phyloP scores from a whole-genome alignment of 2,113 vertebrate species.

The Fregetta grallaria region DNA sequence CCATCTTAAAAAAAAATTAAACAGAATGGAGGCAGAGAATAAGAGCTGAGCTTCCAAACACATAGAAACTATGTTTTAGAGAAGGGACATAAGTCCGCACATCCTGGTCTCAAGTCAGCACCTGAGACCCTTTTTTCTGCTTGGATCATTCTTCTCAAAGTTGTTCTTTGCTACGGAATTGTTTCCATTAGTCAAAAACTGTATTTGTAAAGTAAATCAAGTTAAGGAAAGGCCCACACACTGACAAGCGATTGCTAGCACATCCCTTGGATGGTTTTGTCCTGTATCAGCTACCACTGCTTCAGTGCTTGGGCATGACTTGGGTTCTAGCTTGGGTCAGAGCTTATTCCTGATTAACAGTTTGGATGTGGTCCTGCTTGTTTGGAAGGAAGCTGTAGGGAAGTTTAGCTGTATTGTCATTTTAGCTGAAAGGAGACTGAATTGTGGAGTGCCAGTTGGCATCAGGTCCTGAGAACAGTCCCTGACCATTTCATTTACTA shows the following conservation, averaged over 20 bases:
- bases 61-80: not conserved
- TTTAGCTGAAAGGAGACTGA: not conserved
- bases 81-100: not conserved
- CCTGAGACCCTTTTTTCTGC: not conserved
- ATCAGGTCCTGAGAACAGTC: not conserved
- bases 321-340: not conserved
- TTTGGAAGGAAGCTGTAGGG: not conserved
- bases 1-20: not conserved
- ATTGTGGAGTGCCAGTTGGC: not conserved
- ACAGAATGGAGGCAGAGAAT: not conserved
- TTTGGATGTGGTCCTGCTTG: not conserved
- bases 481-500: not conserved
- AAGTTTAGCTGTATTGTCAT: not conserved
- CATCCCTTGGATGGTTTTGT: not conserved
- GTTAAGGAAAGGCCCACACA: not conserved
- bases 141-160: not conserved
- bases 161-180: not conserved
- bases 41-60: not conserved
- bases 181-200: not conserved
- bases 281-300: not conserved
- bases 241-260: not conserved
- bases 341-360: not conserved
- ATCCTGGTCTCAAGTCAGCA: not conserved
- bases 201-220: not conserved
- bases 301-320: not conserved